Evolutionary conservation across 2,888 invertebrate species (phyloP), one percentile per base, ranked within the genome.

Genomic region (Neoaliturus tenellus): DNA sequence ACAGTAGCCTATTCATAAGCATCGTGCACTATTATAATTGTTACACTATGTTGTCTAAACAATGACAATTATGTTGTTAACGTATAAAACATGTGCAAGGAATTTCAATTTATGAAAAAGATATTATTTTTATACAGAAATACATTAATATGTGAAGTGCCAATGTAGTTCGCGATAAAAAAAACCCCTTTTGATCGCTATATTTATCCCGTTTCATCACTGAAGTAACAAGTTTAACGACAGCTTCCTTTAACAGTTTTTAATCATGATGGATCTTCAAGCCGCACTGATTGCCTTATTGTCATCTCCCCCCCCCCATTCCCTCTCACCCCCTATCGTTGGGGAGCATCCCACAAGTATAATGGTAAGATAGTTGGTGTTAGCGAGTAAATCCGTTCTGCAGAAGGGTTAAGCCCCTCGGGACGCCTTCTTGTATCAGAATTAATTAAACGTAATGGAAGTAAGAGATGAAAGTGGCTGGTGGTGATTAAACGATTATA

Each of bases 361-460:
- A 62, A 28, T 20, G 14, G 4, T 17, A 14, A 20, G 28, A 28
- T 62, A 28, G 62, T 62, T 28, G 62, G 28, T 25, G 62, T 25
- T 62, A 28, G 62, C 28, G 31, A 31, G 31, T n/a, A 28, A 14
- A 4, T 23, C 55, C 23, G 23, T 23, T 1, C 4, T 23, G 62
- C 4, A 28, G 62, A 28, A 28, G 62, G 62, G 62, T 2, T 28
- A 31, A 28, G 28, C 4, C 62, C 31, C 62, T 0, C 1, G 62
- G 62, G 62, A 62, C 31, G 62, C 31, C 28, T 28, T 14, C 2
- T 62, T 62, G 31, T 31, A 62, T 55, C 23, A 28, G 28, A 62
- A 14, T 25, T 62, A 62, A 62, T 62, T 62, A 31, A 62, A 31
- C 62, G 17, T 62, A 62, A 62, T 62, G 62, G 62, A 62, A 62